Conservation (phyloP, 1,140 invertebrate genomes). For the Drosophila pallidifrons region DNA sequence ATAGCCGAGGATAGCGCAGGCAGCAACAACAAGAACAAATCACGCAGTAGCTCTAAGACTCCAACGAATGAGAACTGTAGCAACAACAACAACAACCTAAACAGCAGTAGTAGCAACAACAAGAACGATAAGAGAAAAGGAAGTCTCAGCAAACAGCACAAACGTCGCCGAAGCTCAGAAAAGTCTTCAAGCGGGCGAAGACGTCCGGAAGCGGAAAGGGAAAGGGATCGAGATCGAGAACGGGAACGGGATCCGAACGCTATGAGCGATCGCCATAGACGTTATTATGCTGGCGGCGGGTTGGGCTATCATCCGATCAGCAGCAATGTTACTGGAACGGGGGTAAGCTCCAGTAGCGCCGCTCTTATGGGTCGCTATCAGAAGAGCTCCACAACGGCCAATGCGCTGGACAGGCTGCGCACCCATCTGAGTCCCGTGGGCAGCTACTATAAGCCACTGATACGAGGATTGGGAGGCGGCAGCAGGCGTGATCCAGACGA, state of each 20-base stretch:
- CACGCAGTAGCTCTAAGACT: constrained; percentile 61
- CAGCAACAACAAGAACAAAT: constrained; percentile 40
- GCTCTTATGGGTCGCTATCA: constrained; percentile 71
- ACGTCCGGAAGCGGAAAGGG: constrained; percentile 59
- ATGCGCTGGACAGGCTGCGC: constrained; percentile 79
- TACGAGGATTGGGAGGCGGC: constrained; percentile 69
- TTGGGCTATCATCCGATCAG: constrained; percentile 50
- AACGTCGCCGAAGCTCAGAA: constrained; percentile 72
- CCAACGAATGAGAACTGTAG: constrained; percentile 72
- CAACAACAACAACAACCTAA: constrained; percentile 35
- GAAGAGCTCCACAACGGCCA: constrained; percentile 78
- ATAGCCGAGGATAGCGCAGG: constrained; percentile 60
- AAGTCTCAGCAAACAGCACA: constrained; percentile 52
- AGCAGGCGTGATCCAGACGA: constrained; percentile 68
- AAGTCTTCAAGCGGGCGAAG: constrained; percentile 63
- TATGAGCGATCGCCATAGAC: constrained; percentile 81
- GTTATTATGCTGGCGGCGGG: constrained; percentile 76
- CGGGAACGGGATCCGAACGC: constrained; percentile 48
- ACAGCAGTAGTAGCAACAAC: constrained; percentile 40
- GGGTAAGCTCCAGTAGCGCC: constrained; percentile 44
- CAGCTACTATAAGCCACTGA: constrained; percentile 82
- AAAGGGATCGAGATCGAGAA: constrained; percentile 33
- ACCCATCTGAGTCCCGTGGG: constrained; percentile 81
- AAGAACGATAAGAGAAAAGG: constrained; percentile 48
- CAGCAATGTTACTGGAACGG: constrained; percentile 36